phyloP scores from a whole-genome alignment of 2,888 invertebrate genomes.

The Seira ritae region DNA sequence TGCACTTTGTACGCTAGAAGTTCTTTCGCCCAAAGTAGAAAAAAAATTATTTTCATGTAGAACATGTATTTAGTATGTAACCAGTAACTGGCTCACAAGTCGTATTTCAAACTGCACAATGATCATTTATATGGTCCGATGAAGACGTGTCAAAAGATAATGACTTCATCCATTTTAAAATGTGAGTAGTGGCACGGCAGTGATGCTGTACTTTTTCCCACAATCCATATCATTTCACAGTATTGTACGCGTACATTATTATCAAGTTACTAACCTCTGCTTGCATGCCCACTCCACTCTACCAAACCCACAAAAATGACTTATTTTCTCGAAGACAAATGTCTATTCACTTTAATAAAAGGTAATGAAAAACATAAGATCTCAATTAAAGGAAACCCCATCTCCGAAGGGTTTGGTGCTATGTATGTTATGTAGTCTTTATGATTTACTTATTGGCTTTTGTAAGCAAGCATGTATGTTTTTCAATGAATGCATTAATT shows the following conservation, averaged over 20 bases:
- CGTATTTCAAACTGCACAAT: no score
- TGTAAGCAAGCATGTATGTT: no score
- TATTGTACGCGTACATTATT: no score
- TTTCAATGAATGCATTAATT: no score
- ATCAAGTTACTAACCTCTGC: no score
- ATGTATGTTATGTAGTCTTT: no score
- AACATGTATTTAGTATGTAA: no score
- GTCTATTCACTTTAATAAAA: not conserved
- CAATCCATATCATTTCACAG: no score
- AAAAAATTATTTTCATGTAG: no score
- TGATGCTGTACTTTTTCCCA: slow-evolving; percentile 24
- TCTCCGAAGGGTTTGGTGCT: no score
- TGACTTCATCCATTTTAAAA: slow-evolving; percentile 44
- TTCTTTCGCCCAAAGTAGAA: not conserved
- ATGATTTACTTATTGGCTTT: no score
- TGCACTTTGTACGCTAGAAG: slow-evolving; percentile 18
- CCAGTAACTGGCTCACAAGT: no score
- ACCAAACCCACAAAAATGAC: slow-evolving; percentile 37
- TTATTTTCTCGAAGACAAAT: slow-evolving; percentile 15
- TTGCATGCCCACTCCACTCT: not conserved
- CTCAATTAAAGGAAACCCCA: slow-evolving; percentile 35
- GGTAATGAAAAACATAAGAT: slow-evolving; percentile 13
- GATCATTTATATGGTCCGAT: not conserved
- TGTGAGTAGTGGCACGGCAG: not conserved
- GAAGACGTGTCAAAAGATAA: slow-evolving; percentile 43